Evolutionary conservation across 2,888 invertebrate genomes (phyloP).

Genomic region (Mycalesis mineus): DNA sequence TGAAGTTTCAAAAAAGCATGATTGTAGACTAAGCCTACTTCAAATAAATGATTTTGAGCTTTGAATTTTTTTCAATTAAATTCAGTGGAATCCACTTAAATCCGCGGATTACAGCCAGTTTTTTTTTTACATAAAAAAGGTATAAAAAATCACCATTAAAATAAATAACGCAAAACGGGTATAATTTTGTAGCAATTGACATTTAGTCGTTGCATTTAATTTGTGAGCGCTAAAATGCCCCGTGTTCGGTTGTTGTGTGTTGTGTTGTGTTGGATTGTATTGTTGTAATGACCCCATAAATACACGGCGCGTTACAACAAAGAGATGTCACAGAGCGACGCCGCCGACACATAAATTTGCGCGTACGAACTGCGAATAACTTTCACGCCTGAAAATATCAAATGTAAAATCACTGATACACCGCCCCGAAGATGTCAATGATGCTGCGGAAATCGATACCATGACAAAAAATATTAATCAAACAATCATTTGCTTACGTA

Average conservation of each 20-base stretch:
- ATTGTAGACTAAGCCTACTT: too few relatives aligned
- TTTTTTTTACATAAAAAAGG: too few relatives aligned
- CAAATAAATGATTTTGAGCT: too few relatives aligned
- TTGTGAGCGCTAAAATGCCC: conserved; percentile 41
- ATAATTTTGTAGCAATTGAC: conserved; percentile 23
- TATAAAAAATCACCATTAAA: not conserved
- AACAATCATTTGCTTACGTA: too few relatives aligned
- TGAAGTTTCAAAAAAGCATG: too few relatives aligned
- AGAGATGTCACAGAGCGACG: conserved; percentile 53
- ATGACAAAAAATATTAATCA: too few relatives aligned
- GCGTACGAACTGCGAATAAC: conserved; percentile 29
- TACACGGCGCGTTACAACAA: conserved; percentile 65
- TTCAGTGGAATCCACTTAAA: too few relatives aligned
- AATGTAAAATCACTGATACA: conserved; percentile 46
- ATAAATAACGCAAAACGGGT: conserved; percentile 7
- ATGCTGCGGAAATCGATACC: too few relatives aligned
- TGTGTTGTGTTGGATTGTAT: conserved; percentile 38
- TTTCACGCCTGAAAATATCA: conserved; percentile 73
- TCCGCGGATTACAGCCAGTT: too few relatives aligned
- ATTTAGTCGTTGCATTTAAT: conserved; percentile 22
- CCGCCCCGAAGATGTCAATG: not conserved
- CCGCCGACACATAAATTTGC: conserved; percentile 59
- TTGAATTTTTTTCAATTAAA: too few relatives aligned
- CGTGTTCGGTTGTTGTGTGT: conserved; percentile 54
- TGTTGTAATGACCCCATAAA: conserved; percentile 68